Conservation (phyloP, 2,797 vertebrate genomes). For the Euphonia xanthogaster region DNA sequence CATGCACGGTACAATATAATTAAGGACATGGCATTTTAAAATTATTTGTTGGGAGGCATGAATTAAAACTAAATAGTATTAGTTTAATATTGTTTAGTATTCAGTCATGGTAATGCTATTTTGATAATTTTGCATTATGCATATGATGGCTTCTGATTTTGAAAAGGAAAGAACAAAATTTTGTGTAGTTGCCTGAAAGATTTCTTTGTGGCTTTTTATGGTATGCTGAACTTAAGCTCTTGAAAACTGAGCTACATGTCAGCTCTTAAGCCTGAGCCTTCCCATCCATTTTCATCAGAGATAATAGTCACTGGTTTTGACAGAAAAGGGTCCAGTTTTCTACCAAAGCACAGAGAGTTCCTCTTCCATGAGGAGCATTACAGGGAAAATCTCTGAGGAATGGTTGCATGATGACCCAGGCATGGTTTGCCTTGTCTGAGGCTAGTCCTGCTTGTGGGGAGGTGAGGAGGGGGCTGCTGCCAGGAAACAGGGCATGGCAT, state of each 20-base stretch:
- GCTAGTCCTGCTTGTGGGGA: accelerated
- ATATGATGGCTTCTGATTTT: background rate
- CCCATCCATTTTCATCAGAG: background rate
- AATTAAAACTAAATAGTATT: background rate
- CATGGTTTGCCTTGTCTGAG: background rate
- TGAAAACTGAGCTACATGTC: background rate
- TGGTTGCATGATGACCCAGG: accelerated
- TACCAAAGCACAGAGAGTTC: background rate
- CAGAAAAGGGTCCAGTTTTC: background rate
- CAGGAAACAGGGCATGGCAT: background rate
- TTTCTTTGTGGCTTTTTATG: background rate
- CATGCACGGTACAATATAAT: background rate
- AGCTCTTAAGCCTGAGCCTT: background rate
- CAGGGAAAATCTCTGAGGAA: background rate
- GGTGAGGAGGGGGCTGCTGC: background rate
- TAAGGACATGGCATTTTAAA: background rate
- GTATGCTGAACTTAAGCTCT: background rate
- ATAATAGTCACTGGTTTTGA: background rate
- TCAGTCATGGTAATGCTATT: background rate
- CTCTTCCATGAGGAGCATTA: background rate
- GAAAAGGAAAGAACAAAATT: background rate
- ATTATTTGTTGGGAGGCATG: background rate
- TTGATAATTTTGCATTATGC: background rate
- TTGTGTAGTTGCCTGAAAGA: background rate
- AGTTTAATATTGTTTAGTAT: background rate